Evolutionary conservation across 2,888 invertebrate genomes (phyloP).

Genomic region (Alitta virens): DNA sequence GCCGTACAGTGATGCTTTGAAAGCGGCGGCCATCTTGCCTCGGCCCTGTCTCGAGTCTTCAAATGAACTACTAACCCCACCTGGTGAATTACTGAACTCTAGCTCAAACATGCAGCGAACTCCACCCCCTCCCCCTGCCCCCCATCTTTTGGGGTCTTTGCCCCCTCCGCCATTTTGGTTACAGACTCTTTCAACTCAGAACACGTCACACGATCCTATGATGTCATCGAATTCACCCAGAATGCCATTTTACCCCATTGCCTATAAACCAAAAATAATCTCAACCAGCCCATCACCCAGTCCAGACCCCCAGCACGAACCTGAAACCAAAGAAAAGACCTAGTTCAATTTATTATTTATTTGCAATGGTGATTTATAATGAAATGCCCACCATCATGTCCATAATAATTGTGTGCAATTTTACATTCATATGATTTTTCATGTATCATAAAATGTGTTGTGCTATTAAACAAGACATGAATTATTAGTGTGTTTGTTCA

Average conservation of each 20-base stretch:
- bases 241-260: constrained; percentile 7
- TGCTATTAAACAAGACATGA: too few relatives aligned
- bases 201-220: constrained; percentile 4
- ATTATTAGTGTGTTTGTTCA: too few relatives aligned
- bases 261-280: constrained; percentile 15
- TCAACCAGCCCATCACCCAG: background rate
- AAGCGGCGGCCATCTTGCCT: constrained; percentile 13
- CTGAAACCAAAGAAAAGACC: too few relatives aligned
- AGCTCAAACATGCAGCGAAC: background rate
- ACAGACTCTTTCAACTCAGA: background rate
- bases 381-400: too few relatives aligned
- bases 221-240: background rate
- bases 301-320: background rate
- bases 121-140: constrained; percentile 3
- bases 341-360: too few relatives aligned
- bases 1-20: constrained; percentile 16
- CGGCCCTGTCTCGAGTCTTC: background rate
- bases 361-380: too few relatives aligned
- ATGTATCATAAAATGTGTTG: too few relatives aligned
- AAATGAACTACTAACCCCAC: background rate
- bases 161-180: constrained; percentile 4
- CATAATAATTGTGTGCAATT: too few relatives aligned
- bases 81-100: background rate
- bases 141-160: background rate
- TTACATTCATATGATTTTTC: too few relatives aligned